Conservation (phyloP, 2,797 vertebrate species). For the Holocentrus rufus region DNA sequence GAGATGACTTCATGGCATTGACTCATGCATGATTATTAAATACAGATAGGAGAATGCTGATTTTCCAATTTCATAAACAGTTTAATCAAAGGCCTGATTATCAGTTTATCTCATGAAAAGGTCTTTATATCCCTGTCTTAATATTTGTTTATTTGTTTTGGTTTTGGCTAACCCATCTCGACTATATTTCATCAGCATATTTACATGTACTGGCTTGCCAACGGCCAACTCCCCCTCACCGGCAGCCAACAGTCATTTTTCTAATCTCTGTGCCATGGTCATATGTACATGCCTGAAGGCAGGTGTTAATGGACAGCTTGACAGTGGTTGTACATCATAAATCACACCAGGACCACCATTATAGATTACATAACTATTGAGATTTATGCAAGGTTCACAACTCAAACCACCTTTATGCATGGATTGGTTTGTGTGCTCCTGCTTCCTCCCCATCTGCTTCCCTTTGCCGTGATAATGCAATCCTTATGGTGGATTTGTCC, state of each 20-base stretch:
- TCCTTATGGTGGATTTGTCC: constrained; percentile 10
- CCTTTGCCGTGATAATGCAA: not conserved
- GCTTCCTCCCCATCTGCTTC: not conserved
- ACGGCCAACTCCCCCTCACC: constrained; percentile 4
- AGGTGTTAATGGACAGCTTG: not conserved
- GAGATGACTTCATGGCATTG: too few species aligned
- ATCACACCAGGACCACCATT: constrained; percentile 1
- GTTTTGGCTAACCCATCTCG: constrained; percentile 9
- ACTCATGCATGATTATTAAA: too few species aligned
- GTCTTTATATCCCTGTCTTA: constrained; percentile 1
- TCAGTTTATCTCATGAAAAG: not conserved
- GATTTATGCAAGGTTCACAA: not conserved
- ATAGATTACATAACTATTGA: constrained; percentile 18
- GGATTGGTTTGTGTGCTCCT: not conserved
- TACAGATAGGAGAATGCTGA: too few species aligned
- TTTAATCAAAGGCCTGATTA: not conserved
- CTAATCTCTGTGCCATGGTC: not conserved
- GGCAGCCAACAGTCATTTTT: constrained; percentile 19
- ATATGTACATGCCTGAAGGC: not conserved
- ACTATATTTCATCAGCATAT: constrained; percentile 31
- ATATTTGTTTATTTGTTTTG: constrained; percentile 40
- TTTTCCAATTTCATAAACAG: not conserved
- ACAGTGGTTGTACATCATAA: not conserved
- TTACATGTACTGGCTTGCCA: constrained; percentile 13
- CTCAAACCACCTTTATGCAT: constrained; percentile 4